Evolutionary conservation across 2,888 invertebrate species (phyloP), one percentile per base, ranked within the genome.

Genomic region (Pyrochroa serraticornis): DNA sequence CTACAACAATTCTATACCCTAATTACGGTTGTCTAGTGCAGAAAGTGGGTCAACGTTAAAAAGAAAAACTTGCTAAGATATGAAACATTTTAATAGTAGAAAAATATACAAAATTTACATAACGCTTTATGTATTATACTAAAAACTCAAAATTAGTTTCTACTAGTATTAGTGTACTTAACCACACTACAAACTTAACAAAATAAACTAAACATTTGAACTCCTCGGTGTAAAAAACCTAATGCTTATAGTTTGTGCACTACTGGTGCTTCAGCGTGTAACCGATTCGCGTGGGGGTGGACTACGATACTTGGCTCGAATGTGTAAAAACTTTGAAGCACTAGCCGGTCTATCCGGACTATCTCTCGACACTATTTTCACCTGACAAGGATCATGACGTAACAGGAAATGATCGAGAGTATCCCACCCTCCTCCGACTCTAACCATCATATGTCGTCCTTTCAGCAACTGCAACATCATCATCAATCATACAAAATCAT

Each of bases 381-480:
- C 89, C 87, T 92, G 90, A 80, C 92, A 91, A 38, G 93, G 93
- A 79, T 92, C 92, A 81, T 93, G 93, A 62, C 93, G 88, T 70
- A 89, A 86, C 75, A 95, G 85, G 83, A 94, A 95, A 82, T 95
- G 93, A 79, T 95, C 94, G 77, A 95, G 82, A 10, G 95, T 94
- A 82, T 93, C 93, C 95, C 95, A 95, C 63, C 94, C 94, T 65
- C 95, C 95, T 58, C 95, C 95, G 46, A 95, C 94, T 71, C 95
- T 87, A 54, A 95, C 95, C 95, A 95, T 95, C 87, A 94, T 94
- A 83, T 95, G 95, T n/a, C 90, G 87, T 46, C 92, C 93, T 79
- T 93, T 93, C 75, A 94, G 83, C 75, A 93, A 79, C 93, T 94
- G 84, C 3, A 80, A 81, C 70, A 63, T 74, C 69, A 50, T 33